Conservation (phyloP, 2,888 invertebrate species). For the Anthoptus insignis region DNA sequence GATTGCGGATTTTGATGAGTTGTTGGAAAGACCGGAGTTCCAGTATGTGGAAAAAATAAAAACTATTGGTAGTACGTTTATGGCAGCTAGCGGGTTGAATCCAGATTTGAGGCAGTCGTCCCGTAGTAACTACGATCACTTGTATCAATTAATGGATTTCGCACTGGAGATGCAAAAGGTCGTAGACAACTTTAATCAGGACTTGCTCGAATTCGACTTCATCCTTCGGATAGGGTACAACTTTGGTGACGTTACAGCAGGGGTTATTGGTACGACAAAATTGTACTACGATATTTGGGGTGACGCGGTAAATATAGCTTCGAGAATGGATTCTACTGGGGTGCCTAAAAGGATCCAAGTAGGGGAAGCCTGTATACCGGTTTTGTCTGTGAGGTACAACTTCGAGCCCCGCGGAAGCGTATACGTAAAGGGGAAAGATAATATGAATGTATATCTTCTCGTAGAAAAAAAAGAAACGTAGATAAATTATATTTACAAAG, state of each 20-base stretch:
- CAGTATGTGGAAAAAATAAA: slow-evolving; percentile 98
- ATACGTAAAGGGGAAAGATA: slow-evolving; percentile 98
- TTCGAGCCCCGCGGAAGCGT: slow-evolving; percentile 98
- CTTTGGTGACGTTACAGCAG: slow-evolving; percentile 98
- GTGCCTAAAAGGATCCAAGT: slow-evolving; percentile 95
- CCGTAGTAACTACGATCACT: slow-evolving; percentile 91
- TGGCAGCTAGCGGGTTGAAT: slow-evolving; percentile 99
- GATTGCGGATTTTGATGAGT: slow-evolving; percentile 98
- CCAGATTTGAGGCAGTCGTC: slow-evolving; percentile 91
- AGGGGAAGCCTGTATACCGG: slow-evolving; percentile 91
- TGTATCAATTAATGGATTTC: slow-evolving; percentile 97
- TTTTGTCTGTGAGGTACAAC: slow-evolving; percentile 91
- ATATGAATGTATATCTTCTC: slow-evolving; percentile 96
- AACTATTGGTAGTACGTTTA: slow-evolving; percentile 98
- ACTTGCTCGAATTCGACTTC: slow-evolving; percentile 96
- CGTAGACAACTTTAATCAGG: slow-evolving; percentile 95
- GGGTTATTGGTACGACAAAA: slow-evolving; percentile 98
- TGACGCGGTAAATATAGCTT: slow-evolving; percentile 99
- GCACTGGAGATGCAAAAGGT: slow-evolving; percentile 96
- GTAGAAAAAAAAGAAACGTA: slow-evolving; percentile 83
- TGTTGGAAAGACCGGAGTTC: slow-evolving; percentile 93
- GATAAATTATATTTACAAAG: slow-evolving; percentile 57
- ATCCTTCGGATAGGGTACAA: slow-evolving; percentile 96
- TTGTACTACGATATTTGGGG: slow-evolving; percentile 99
- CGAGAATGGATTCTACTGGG: slow-evolving; percentile 99